A percentile compares a stretch with the other conserved stretches of the same genome.
These are phyloP conservation scores for Aramus guarauna DNA, from an alignment of 2,113 vertebrate genomes.

Conservation along the genomic window DNA sequence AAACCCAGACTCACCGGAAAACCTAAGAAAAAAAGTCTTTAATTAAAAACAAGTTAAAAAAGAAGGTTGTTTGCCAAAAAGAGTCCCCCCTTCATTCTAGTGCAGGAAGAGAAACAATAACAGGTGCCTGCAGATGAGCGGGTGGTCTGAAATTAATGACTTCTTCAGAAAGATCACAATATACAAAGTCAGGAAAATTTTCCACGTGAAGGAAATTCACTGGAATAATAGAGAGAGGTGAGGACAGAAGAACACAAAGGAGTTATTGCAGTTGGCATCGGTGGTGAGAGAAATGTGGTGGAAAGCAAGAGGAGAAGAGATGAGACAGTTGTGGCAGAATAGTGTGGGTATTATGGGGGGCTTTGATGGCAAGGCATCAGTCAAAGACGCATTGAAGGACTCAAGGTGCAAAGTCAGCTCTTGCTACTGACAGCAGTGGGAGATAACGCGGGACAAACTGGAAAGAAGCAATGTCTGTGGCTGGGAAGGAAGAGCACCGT, in stretches of 20 bases:
- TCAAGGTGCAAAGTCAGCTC: background rate
- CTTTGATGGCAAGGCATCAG: background rate
- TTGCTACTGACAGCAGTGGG: background rate
- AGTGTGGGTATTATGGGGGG: background rate
- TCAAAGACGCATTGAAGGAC: background rate
- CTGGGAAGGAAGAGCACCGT: background rate
- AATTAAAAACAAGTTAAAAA: background rate
- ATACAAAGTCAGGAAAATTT: background rate
- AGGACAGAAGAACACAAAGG: background rate
- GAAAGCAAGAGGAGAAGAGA: background rate
- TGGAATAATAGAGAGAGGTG: background rate
- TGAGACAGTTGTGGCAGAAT: background rate
- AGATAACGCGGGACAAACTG: background rate
- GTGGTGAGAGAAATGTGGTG: background rate
- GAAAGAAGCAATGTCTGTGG: background rate
- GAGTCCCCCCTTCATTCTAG: background rate
- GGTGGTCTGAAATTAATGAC: background rate
- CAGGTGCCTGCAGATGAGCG: background rate
- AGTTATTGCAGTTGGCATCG: background rate
- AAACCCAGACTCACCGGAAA: background rate
- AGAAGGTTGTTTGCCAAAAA: background rate
- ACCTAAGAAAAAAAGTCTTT: background rate
- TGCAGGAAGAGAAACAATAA: background rate
- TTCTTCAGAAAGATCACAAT: background rate
- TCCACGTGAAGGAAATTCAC: background rate